Conservation (phyloP, 2,797 vertebrate species). For the Acrossocheilus fasciatus region DNA sequence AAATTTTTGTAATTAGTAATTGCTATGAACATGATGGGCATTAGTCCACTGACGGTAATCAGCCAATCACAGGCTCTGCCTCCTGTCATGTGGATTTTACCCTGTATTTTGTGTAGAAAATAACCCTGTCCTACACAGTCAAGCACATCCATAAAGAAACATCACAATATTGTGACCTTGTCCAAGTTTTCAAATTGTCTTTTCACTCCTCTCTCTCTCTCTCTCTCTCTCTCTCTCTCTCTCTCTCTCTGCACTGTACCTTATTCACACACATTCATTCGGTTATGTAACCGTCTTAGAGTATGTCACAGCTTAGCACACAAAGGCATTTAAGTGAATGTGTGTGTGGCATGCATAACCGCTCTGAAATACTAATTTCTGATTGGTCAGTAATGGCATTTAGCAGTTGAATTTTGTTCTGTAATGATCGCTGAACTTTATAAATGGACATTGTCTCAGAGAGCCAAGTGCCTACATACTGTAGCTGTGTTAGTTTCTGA, state of each 20-base stretch:
- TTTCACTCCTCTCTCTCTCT: background rate
- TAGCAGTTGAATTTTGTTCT: background rate
- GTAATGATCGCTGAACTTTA: background rate
- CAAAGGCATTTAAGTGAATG: constrained; percentile 2
- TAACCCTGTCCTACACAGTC: background rate
- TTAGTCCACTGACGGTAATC: background rate
- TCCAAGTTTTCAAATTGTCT: background rate
- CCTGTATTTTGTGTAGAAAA: background rate
- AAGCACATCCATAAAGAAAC: background rate
- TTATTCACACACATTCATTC: background rate
- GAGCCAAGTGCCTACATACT: background rate
- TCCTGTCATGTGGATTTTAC: background rate
- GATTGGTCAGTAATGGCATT: constrained; percentile 6
- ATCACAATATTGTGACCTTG: background rate
- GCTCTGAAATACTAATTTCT: background rate
- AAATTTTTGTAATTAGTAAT: background rate
- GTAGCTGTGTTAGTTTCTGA: background rate
- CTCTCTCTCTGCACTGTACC: background rate
- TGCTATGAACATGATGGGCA: background rate
- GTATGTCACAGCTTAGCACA: constrained; percentile 18
- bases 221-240: background rate
- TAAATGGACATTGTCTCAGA: background rate
- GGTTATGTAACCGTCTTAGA: constrained; percentile 40
- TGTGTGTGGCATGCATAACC: constrained; percentile 5
- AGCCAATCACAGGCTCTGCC: background rate